phyloP scores from a whole-genome alignment of 2,113 vertebrate genomes.

The Suricata suricatta region DNA sequence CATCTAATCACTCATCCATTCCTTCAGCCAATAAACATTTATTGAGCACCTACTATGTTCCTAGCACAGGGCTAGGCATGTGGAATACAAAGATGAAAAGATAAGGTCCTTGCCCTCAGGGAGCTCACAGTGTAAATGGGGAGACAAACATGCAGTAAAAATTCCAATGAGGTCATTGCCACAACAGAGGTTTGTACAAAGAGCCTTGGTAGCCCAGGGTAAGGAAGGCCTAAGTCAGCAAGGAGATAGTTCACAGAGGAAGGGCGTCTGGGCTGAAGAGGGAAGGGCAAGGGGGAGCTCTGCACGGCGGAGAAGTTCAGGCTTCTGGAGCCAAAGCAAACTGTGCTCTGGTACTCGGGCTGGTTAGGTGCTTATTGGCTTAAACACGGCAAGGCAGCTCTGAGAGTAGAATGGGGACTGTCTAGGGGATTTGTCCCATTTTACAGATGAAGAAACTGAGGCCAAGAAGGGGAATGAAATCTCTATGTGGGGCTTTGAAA shows the following conservation, averaged over 20 bases:
- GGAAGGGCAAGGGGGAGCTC: neutral
- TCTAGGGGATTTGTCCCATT: neutral
- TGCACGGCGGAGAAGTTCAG: neutral
- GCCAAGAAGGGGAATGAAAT: neutral
- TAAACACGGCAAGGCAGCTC: neutral
- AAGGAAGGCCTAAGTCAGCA: neutral
- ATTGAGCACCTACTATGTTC: conserved; percentile 48
- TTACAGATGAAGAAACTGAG: neutral
- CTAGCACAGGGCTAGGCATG: neutral
- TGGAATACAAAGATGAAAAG: neutral
- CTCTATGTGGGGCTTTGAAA: neutral
- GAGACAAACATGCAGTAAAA: conserved; percentile 16
- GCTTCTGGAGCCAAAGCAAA: neutral
- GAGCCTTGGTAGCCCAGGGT: neutral
- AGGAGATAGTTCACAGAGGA: neutral
- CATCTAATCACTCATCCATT: neutral
- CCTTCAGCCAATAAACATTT: conserved; percentile 46
- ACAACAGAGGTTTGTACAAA: neutral
- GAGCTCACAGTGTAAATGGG: conserved; percentile 43
- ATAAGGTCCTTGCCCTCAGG: neutral
- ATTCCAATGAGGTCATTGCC: neutral
- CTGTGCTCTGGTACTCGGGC: neutral
- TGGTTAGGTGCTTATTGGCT: neutral
- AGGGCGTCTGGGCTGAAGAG: neutral
- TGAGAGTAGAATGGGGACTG: neutral